Percentiles rank a stretch among this genome's conserved stretches.
These are phyloP conservation scores for Hetaerina titia DNA, from an alignment of 2,888 invertebrate species.

Conservation along the genomic window DNA sequence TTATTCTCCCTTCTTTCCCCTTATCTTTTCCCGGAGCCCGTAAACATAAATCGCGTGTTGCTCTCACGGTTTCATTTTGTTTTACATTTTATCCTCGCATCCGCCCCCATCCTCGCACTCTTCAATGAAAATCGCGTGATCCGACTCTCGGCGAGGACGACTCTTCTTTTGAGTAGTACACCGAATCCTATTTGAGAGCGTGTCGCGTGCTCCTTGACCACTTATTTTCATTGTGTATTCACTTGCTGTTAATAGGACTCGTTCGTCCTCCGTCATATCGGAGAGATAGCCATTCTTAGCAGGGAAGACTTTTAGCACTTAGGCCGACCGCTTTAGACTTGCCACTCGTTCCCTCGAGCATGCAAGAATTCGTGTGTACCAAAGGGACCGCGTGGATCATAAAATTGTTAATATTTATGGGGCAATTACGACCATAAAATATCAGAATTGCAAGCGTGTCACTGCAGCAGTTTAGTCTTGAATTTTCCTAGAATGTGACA, in stretches of 20 bases:
- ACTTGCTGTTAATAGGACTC: not conserved
- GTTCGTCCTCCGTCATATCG: not conserved
- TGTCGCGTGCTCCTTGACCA: conserved; percentile 46
- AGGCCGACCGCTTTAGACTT: not conserved
- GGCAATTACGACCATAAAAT: not conserved
- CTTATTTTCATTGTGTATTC: conserved; percentile 38
- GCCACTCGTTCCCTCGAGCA: not conserved
- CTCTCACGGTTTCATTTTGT: not conserved
- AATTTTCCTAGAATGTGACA: not conserved
- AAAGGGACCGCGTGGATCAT: not conserved
- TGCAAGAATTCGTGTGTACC: not conserved
- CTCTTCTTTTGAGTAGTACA: not conserved
- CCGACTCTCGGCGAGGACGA: not conserved
- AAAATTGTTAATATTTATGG: not conserved
- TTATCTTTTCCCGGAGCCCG: not conserved
- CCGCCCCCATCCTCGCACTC: not conserved
- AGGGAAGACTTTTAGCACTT: not conserved
- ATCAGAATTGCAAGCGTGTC: not conserved
- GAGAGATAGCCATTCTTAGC: not conserved
- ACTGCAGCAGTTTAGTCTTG: not conserved
- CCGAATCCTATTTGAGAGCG: not conserved
- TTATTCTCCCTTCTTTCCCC: not conserved
- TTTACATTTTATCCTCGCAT: conserved; percentile 25
- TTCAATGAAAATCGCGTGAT: conserved; percentile 41
- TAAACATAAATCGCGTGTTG: not conserved